Base-by-base conservation (phyloP, 2,113 vertebrate genomes). In the Pungitius pungitius region DNA sequence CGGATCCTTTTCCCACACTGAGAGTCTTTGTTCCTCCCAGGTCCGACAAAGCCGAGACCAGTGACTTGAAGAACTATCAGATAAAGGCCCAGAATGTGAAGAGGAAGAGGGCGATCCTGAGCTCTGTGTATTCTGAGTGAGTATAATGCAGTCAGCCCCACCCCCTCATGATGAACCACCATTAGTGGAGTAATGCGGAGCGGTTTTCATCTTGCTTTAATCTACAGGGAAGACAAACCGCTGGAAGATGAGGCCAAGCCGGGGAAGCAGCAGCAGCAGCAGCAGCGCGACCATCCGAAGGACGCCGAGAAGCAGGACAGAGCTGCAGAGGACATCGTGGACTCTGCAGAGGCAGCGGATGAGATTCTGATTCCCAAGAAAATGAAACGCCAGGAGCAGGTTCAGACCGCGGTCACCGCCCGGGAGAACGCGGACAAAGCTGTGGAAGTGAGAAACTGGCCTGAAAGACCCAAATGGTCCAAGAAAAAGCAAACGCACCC, bases 21-120 rank as follows among this genome's bases (percentile, higher is more conserved):
- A 0, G 10, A 24, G 1, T 24, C 8, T 58, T 56, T 30, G 39
- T 1, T 55, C 66, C 4, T 77, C 2, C 30, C 85, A 97, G 96
- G 82, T 94, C 96, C 0, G 95, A 96, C 45, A 94, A 90, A 51
- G 95, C 96, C 42, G 96, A 98, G 71, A 64, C 85, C 30, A 85
- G 89, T 26, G 96, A 98, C 42, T 82, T 95, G 83, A 91, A 88
- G 20, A 90, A 91, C 3, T 97, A 94, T 45, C 80, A 82, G 77
- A 93, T 94, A 69, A 96, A 96, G 76, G 93, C 93, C 0, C 86
- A 85, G 72, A 95, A 96, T 57, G 0, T 40, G 0, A 87, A 81
- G 84, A 96, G 93, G 84, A 98, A 96, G 86, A 88, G 39, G 49
- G 92, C 95, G 75, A 88, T 96, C 77, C 89, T 98, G 43, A 86